Evolutionary conservation across 2,113 vertebrate genomes (phyloP), one percentile per base, ranked within the genome.

Genomic region (Cranoglanis bouderius): DNA sequence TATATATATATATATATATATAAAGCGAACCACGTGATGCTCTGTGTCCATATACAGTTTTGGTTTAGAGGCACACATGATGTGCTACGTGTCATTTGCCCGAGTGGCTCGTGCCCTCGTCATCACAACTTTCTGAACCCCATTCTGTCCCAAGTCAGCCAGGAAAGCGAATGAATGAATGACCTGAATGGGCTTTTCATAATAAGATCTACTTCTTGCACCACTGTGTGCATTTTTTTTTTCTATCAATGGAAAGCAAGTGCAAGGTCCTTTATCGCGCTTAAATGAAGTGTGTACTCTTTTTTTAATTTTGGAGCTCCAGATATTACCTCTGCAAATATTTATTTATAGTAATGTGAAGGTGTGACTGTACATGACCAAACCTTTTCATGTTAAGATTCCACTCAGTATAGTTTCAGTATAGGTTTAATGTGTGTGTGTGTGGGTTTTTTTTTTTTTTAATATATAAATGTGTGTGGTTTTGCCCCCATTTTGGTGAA

Each of bases 71-170:
- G 78, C 51, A 0, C 29, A 9, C 3, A 35, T 82, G 51, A 4
- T 85, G n/a, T 43, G 85, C 85, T 77, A 75, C 85, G 85, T 77
- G 85, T 77, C 85, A 77, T n/a, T 40, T n/a, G 24, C 9, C 10
- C 32, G 19, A 46, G 19, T 59, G 70, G 53, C 53, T 10, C 32
- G 35, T 19, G n/a, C 0, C 29, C n/a, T 57, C 35, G 49, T 86
- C 40, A 85, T 6, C 65, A 51, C 32, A 72, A 24, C 67, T 12
- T 75, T 26, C 9, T 53, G 29, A n/a, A 9, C 6, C 46, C 26
- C 38, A 12, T 75, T 46, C 4, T 26, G 9, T 46, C 3, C 40
- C 6, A 0, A 43, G 4, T 29, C 24, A 26, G 14, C 1, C 19
- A 38, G 32, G 14, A 53, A 7, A 16, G 6, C 16, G 2, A 14